A percentile compares a stretch with the other conserved stretches of the same genome.
Conservation (phyloP, 2,113 vertebrate species). For the Brachypteracias leptosomus region DNA sequence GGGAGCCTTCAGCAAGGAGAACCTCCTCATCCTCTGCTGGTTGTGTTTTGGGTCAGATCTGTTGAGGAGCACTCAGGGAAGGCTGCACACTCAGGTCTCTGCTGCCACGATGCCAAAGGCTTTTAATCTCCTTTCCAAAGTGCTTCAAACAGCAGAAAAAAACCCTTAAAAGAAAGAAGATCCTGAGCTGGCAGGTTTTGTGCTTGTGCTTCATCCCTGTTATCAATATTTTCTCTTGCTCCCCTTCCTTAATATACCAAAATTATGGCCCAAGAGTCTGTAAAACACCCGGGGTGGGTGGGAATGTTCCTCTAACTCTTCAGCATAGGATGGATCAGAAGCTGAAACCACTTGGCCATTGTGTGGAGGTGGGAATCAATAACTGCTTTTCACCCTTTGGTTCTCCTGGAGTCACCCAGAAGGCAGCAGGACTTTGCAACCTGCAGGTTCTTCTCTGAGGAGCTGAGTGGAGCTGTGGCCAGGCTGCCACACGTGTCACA, state of each 20-base stretch:
- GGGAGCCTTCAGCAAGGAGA: background rate
- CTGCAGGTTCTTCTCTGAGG: background rate
- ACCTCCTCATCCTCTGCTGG: background rate
- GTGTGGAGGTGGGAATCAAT: accelerated
- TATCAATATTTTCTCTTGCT: background rate
- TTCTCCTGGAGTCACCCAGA: background rate
- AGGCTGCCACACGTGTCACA: background rate
- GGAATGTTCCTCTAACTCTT: background rate
- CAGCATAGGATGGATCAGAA: background rate
- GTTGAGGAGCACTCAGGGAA: background rate
- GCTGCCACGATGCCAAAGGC: accelerated
- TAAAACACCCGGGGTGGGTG: background rate
- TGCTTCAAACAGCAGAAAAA: background rate
- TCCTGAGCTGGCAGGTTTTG: background rate
- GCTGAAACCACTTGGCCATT: accelerated
- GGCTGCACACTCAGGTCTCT: background rate
- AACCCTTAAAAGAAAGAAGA: background rate
- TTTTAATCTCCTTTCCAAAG: background rate
- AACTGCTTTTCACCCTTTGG: accelerated
- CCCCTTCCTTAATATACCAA: background rate
- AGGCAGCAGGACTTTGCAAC: background rate
- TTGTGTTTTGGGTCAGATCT: background rate
- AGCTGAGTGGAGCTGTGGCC: background rate
- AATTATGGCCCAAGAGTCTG: background rate
- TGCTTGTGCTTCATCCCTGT: background rate